Conservation (phyloP, 1,140 invertebrate species). For the Ceratina calcarata region DNA sequence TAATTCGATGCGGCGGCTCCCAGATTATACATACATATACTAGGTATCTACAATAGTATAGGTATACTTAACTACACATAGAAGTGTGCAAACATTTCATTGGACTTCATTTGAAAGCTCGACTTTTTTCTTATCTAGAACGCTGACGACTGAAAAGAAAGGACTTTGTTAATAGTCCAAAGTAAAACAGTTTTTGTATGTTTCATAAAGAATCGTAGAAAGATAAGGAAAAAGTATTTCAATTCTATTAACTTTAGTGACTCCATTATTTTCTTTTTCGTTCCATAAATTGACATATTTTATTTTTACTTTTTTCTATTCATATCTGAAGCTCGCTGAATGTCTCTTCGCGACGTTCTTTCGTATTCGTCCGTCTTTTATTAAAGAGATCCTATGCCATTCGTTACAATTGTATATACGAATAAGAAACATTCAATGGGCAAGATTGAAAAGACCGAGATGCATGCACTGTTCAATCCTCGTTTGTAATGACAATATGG, state of each 20-base stretch:
- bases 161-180: not conserved
- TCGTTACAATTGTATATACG: too few relatives aligned
- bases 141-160: not conserved
- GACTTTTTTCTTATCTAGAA: not conserved
- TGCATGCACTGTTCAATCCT: not conserved
- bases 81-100: not conserved
- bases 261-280: not conserved
- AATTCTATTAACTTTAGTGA: too few relatives aligned
- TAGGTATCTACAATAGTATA: too few relatives aligned
- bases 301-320: not conserved
- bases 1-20: slow-evolving; percentile 15
- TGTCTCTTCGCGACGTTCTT: not conserved
- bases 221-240: too few relatives aligned
- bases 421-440: not conserved
- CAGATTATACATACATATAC: not conserved
- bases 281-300: too few relatives aligned
- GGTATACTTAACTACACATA: not conserved
- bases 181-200: too few relatives aligned
- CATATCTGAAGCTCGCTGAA: not conserved
- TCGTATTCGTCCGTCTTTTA: not conserved
- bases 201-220: too few relatives aligned
- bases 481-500: slow-evolving; percentile 9
- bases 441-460: not conserved
- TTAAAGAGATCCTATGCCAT: not conserved
- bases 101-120: not conserved